phyloP scores from a whole-genome alignment of 2,888 invertebrate genomes.

The Apotomis capreana region DNA sequence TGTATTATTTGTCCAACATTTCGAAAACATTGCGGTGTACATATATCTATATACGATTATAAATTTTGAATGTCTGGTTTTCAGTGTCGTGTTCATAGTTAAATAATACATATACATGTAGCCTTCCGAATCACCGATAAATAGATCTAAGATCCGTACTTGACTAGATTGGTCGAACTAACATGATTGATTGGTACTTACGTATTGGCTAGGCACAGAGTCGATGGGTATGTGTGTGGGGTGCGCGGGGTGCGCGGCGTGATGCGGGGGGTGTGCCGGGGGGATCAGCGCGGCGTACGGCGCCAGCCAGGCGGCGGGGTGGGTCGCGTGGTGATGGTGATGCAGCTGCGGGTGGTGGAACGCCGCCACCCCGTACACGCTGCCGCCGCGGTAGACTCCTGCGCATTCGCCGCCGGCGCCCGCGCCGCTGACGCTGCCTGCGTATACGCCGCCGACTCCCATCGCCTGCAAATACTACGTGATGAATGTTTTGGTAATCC shows the following conservation, averaged over 20 bases:
- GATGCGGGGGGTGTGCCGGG: conserved; percentile 62
- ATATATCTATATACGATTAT: background rate
- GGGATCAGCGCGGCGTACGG: conserved; percentile 77
- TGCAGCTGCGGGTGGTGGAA: conserved; percentile 77
- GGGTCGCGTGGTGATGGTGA: conserved; percentile 74
- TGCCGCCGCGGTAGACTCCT: conserved; percentile 74
- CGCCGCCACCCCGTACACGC: conserved; percentile 76
- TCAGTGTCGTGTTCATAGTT: no score
- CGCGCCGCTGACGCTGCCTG: conserved; percentile 66
- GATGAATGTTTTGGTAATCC: conserved; percentile 36
- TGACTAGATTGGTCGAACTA: no score
- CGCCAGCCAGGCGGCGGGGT: conserved; percentile 75
- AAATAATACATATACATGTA: no score
- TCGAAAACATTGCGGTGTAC: background rate
- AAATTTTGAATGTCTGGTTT: background rate
- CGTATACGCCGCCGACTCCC: conserved; percentile 77
- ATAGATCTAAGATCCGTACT: no score
- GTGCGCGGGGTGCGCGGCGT: conserved; percentile 71
- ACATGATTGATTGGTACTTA: conserved; percentile 55
- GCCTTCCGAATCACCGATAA: no score
- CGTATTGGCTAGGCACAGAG: conserved; percentile 80
- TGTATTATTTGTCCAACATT: background rate
- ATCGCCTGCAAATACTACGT: conserved; percentile 63
- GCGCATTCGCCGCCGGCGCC: conserved; percentile 71
- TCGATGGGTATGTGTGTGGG: conserved; percentile 76